phyloP scores from a whole-genome alignment of 2,113 vertebrate genomes.

The Phodopus roborovskii region DNA sequence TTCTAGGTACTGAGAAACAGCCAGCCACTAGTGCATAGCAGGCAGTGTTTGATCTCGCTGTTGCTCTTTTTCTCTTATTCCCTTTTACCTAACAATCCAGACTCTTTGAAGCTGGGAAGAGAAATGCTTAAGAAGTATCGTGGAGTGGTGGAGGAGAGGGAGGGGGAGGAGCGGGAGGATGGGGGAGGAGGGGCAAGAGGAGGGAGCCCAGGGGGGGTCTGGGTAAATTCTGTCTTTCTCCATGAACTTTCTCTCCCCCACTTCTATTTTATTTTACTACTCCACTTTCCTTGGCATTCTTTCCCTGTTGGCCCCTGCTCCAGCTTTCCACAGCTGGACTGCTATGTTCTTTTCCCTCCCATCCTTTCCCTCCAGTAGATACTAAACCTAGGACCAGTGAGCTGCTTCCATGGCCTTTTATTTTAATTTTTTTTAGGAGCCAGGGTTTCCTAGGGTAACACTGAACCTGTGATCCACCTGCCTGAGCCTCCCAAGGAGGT shows the following conservation, averaged over 20 bases:
- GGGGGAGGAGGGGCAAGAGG: background rate
- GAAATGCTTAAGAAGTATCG: background rate
- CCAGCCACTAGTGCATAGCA: background rate
- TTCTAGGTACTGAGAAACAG: background rate
- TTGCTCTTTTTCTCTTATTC: background rate
- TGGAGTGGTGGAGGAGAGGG: too few relatives aligned
- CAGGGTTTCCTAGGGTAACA: background rate
- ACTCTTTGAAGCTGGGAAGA: slow-evolving; percentile 12
- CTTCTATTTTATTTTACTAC: slow-evolving; percentile 30
- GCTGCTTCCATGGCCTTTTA: background rate
- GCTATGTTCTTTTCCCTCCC: background rate
- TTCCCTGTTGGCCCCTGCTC: background rate
- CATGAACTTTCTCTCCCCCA: background rate
- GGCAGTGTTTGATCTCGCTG: background rate
- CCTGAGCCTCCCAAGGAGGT: background rate
- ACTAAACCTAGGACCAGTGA: background rate
- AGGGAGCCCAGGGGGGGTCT: background rate
- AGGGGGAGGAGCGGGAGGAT: background rate
- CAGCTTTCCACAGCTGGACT: background rate
- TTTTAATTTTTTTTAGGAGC: background rate
- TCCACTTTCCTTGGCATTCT: background rate
- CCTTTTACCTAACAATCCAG: background rate
- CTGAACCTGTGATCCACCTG: background rate
- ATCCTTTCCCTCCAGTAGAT: background rate
- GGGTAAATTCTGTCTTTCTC: slow-evolving; percentile 9